Conservation (phyloP, 2,888 invertebrate species). For the Parthenolecanium corni region DNA sequence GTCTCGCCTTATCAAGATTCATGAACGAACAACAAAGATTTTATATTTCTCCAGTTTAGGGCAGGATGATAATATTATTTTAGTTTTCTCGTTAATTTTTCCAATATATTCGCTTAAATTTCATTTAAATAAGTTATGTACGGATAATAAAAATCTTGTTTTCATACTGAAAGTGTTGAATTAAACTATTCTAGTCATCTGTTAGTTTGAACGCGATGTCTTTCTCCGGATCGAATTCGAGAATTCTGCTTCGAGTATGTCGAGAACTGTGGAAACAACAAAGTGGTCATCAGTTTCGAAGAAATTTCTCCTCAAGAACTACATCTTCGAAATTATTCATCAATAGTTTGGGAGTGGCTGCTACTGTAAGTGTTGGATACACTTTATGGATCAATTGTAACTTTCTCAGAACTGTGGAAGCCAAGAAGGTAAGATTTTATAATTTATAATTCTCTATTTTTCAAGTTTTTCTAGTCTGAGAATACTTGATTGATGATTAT, state of each 20-base stretch:
- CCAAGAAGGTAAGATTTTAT: constrained; percentile 1
- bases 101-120: too few species aligned
- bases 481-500: too few species aligned
- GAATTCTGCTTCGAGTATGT: neutral
- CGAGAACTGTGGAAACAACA: neutral
- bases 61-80: too few species aligned
- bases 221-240: neutral
- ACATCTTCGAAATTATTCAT: neutral
- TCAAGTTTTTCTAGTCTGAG: neutral
- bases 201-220: too few species aligned
- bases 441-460: neutral
- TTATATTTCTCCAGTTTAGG: too few species aligned
- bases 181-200: too few species aligned
- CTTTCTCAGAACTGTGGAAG: neutral
- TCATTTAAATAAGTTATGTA: too few species aligned
- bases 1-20: too few species aligned
- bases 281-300: neutral
- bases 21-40: too few species aligned
- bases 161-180: too few species aligned
- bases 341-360: neutral
- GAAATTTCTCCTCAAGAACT: neutral
- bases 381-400: neutral
- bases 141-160: too few species aligned
- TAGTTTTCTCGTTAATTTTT: too few species aligned
- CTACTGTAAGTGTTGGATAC: neutral